Evolutionary conservation across 2,888 invertebrate species (phyloP), one percentile per base, ranked within the genome.

Genomic region (Phortica magna): DNA sequence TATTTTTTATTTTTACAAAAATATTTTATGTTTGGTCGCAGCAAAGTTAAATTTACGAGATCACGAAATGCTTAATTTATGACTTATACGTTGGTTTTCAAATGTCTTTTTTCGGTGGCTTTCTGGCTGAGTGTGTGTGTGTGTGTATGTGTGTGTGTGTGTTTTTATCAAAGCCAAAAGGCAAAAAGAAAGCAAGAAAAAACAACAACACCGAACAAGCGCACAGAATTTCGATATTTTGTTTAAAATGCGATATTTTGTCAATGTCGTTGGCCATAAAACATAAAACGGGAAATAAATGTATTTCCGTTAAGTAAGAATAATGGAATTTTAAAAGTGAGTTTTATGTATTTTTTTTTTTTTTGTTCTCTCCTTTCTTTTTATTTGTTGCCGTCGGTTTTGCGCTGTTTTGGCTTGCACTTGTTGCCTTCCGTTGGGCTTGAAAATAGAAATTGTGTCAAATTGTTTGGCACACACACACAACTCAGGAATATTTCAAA

Each of bases 141-240:
- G 14, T 12, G 64, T 76, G 72, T 74, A 72, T 59, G 84, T 75
- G 84, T 84, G 78, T 81, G 5, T 61, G 31, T 31, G 31, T 31
- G n/a, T 31, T 31, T 31, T 31, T 31, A 31, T 31, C 31, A 31
- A 31, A 31, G 31, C 31, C 31, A 31, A 31, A 31, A 31, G 31
- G 31, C 31, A 2, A 31, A 31, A 31, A 31, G 5, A 79, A 86
- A 86, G 84, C 82, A 83, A 82, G 85, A 82, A 77, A 87, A 79
- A 87, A 82, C n/a, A n/a, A 43, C 43, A 7, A 10, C 48, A 14
- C 14, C 48, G 48, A 48, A 14, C 48, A 48, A 48, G 48, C 9
- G 7, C 14, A 48, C 31, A 31, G 31, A 87, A 85, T 59, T 59
- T 59, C 19, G 59, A 59, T 59, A 12, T 59, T n/a, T 14, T 53